Conservation (phyloP, 2,113 vertebrate genomes). For the Labeo catla region DNA sequence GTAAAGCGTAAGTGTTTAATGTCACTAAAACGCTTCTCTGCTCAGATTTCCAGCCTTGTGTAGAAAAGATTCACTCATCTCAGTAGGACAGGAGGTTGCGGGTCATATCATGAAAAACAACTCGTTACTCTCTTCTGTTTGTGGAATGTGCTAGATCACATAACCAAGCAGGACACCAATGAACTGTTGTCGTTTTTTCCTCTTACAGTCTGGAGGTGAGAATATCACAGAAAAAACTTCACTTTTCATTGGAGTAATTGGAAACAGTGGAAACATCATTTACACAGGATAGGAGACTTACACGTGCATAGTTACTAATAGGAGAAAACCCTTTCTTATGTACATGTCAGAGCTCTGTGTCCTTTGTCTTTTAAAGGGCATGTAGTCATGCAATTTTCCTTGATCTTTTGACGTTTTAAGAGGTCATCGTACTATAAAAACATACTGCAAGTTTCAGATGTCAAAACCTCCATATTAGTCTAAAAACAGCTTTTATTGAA, state of each 20-base stretch:
- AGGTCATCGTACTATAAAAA: background rate
- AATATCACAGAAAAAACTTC: background rate
- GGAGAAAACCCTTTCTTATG: too few relatives aligned
- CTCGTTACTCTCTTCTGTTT: background rate
- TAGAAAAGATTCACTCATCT: background rate
- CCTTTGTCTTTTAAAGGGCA: too few relatives aligned
- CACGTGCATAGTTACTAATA: too few relatives aligned
- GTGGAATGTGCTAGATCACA: background rate
- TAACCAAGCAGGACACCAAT: slow-evolving; percentile 1
- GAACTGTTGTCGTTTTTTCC: background rate
- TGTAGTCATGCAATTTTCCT: too few relatives aligned
- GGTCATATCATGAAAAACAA: slow-evolving; percentile 7
- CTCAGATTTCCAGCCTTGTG: background rate
- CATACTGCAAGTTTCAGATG: background rate
- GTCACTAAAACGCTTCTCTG: background rate
- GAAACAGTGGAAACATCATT: too few relatives aligned
- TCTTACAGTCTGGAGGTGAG: background rate
- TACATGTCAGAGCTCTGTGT: too few relatives aligned
- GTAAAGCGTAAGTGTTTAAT: background rate
- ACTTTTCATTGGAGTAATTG: too few relatives aligned
- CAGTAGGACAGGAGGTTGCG: background rate
- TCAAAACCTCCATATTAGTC: background rate
- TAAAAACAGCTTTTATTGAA: background rate
- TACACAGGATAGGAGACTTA: too few relatives aligned
- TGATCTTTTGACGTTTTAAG: too few relatives aligned